phyloP scores from a whole-genome alignment of 2,888 invertebrate genomes.

The Blastobasis lacticolella region DNA sequence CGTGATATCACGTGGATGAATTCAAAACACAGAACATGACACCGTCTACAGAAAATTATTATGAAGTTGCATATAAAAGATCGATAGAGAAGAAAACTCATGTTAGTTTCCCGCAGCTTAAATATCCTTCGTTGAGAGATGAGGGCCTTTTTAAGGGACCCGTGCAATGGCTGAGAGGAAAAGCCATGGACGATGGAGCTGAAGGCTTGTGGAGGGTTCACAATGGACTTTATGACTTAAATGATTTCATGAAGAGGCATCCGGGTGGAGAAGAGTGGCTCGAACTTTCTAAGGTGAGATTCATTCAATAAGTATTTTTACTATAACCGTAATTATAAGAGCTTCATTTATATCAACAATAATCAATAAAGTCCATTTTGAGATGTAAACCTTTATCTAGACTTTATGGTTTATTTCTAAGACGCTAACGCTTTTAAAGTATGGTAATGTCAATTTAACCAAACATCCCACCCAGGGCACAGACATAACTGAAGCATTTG shows the following conservation, averaged over 20 bases:
- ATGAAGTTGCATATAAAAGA: constrained; percentile 31
- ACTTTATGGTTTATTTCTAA: too few relatives aligned
- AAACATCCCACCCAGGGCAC: constrained; percentile 60
- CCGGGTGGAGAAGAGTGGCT: constrained; percentile 90
- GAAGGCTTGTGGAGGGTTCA: constrained; percentile 86
- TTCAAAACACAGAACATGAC: too few relatives aligned
- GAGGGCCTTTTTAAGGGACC: constrained; percentile 33
- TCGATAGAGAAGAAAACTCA: constrained; percentile 41
- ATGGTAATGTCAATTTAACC: too few relatives aligned
- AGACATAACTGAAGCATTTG: constrained; percentile 79
- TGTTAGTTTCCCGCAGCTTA: constrained; percentile 63
- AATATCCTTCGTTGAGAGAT: constrained; percentile 65
- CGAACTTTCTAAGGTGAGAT: constrained; percentile 75
- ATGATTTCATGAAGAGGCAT: constrained; percentile 83
- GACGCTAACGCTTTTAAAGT: too few relatives aligned
- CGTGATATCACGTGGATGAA: too few relatives aligned
- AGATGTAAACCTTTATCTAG: too few relatives aligned
- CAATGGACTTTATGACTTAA: constrained; percentile 88
- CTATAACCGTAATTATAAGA: too few relatives aligned
- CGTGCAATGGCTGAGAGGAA: constrained; percentile 76
- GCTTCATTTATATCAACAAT: too few relatives aligned
- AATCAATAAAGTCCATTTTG: too few relatives aligned
- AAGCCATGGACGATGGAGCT: constrained; percentile 79
- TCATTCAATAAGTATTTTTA: too few relatives aligned
- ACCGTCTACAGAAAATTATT: constrained; percentile 14